Evolutionary conservation across 2,113 vertebrate species (phyloP).

Genomic region (Lepus timidus): DNA sequence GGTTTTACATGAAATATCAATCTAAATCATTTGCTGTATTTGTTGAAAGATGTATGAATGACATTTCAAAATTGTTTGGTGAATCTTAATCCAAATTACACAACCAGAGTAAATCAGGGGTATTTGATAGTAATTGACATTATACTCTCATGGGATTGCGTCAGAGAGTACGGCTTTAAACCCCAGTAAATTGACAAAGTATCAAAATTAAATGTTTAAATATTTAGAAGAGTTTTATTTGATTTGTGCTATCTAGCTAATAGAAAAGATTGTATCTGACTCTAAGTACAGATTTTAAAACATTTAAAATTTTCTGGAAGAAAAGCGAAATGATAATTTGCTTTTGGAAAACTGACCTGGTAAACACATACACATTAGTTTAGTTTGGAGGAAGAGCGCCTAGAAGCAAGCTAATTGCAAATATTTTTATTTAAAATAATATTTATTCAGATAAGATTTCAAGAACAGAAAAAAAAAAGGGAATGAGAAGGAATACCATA

Average conservation of each 20-base stretch:
- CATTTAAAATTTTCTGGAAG: background rate
- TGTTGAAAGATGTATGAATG: background rate
- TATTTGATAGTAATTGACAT: background rate
- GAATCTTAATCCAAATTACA: slow-evolving; percentile 7
- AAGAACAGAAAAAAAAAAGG: background rate
- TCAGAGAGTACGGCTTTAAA: background rate
- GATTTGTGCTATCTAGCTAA: background rate
- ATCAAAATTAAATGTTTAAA: background rate
- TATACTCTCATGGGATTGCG: background rate
- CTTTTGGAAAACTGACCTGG: background rate
- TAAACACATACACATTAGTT: background rate
- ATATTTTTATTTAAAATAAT: background rate
- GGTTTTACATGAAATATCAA: background rate
- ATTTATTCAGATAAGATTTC: background rate
- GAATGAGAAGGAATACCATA: background rate
- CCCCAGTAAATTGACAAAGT: background rate
- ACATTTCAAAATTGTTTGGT: background rate
- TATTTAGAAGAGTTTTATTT: background rate
- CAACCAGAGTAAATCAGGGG: background rate
- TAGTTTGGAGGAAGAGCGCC: background rate
- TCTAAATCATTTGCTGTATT: background rate
- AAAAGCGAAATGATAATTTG: background rate
- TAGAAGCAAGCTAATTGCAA: background rate
- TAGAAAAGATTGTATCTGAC: background rate
- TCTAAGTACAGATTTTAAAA: background rate